These are phyloP conservation scores for Cynocephalus volans DNA, from an alignment of 2,113 vertebrate species.

Conservation along the genomic window DNA sequence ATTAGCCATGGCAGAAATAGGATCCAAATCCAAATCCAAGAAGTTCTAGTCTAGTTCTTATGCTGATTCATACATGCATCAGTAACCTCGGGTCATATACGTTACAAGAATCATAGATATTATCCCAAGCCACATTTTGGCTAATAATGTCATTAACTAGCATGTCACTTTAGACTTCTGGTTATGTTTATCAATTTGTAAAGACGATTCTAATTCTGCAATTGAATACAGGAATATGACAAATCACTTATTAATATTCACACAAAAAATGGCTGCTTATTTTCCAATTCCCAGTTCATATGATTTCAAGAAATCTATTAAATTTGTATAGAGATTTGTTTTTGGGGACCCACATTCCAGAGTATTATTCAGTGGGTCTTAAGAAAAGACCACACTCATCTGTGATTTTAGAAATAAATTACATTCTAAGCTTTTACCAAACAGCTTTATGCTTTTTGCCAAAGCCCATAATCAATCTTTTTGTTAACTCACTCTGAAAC, in stretches of 20 bases:
- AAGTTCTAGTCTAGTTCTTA: background rate
- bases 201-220: background rate
- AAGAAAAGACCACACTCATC: slow-evolving; percentile 39
- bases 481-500: slow-evolving; percentile 38
- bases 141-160: background rate
- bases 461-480: slow-evolving; percentile 39
- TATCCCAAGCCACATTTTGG: background rate
- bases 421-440: slow-evolving; percentile 9
- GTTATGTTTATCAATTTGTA: background rate
- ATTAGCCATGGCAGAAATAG: background rate
- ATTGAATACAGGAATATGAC: background rate
- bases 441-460: slow-evolving; percentile 41
- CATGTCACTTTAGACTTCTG: background rate
- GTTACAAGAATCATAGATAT: background rate
- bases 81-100: background rate
- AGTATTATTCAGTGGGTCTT: slow-evolving; percentile 9
- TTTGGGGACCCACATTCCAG: slow-evolving; percentile 18
- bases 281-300: slow-evolving; percentile 2
- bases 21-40: background rate
- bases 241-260: slow-evolving; percentile 3
- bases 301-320: slow-evolving; percentile 24
- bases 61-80: background rate
- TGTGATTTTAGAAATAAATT: slow-evolving; percentile 63
- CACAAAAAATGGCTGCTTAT: background rate
- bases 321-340: slow-evolving; percentile 21